Evolutionary conservation across 2,888 invertebrate genomes (phyloP), one percentile per base, ranked within the genome.

Genomic region (Eupithecia pulchellata): DNA sequence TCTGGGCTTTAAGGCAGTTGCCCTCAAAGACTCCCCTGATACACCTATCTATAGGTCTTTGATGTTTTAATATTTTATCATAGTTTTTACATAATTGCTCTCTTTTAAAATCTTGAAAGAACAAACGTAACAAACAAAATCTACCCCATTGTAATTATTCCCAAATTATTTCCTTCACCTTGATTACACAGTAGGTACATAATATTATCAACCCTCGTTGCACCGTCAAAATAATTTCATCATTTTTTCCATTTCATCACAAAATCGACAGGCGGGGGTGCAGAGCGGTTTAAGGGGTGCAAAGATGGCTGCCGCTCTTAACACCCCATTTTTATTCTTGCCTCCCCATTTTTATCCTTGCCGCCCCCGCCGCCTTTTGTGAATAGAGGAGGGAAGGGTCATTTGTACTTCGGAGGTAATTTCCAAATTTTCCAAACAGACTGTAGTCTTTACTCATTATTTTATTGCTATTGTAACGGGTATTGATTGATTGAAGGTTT

Each of bases 311-410:
- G 79, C 85, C 63, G 75, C 89, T 90, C 88, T 91, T 91, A 85
- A 84, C 91, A 86, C 92, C 92, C 92, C 87, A 92, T 91, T 92
- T 92, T 92, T 91, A 86, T 88, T 89, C 89, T 89, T 88, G 81
- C 90, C 87, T 80, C 66, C 66, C 66, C 87, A 91, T 91, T 92
- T 92, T 91, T 91, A 86, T 89, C 89, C 89, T 89, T 89, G 81
- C 90, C 87, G 81, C 72, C 72, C 72, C 76, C 75, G 68, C 79
- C 84, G 82, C 79, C 79, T 80, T 30, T 60, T 30, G 57, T 29
- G 57, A 52, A 20, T 57, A 57, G 32, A 60, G 58, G 58, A 60
- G 32, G 2, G 17, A 9, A 30, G 20, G 29, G 32, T n/a, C 30
- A 9, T 6, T 60, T 30, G 20, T 20, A 47, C 42, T 47, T n/a